phyloP scores from a whole-genome alignment of 2,113 vertebrate genomes.

The Passer montanus region DNA sequence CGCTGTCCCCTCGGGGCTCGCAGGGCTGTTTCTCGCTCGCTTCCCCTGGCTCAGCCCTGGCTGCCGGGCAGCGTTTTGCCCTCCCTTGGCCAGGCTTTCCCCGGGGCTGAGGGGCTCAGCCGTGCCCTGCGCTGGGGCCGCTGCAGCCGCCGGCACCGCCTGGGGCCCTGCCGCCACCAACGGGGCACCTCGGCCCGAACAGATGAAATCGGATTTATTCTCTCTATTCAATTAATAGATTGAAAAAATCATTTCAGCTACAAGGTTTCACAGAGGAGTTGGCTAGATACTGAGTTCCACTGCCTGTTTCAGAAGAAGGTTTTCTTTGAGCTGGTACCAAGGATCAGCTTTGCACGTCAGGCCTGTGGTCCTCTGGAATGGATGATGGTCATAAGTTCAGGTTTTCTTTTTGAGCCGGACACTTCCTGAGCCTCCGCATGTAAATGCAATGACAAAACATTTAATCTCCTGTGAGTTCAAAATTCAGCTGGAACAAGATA shows the following conservation, averaged over 20 bases:
- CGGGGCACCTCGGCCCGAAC: accelerated
- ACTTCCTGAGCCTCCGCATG: not conserved
- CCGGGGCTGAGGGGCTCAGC: not conserved
- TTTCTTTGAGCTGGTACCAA: accelerated
- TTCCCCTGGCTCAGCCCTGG: not conserved
- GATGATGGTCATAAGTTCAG: accelerated
- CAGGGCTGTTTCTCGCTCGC: not conserved
- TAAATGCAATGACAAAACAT: not conserved
- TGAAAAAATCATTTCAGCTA: not conserved
- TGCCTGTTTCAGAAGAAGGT: not conserved
- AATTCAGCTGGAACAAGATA: not conserved
- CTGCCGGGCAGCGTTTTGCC: not conserved
- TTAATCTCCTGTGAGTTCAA: accelerated
- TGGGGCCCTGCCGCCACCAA: accelerated
- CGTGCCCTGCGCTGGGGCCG: not conserved
- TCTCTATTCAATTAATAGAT: not conserved
- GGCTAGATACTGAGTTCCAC: not conserved
- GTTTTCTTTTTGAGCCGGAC: not conserved
- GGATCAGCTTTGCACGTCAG: accelerated
- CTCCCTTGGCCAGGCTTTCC: not conserved
- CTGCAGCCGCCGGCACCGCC: no score
- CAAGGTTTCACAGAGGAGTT: not conserved
- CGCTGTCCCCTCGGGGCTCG: not conserved
- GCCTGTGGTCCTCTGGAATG: no score
- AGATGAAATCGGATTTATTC: not conserved